Evolutionary conservation across 1,140 invertebrate species (phyloP), one percentile per base, ranked within the genome.

Genomic region (Brachionus manjavacas): DNA sequence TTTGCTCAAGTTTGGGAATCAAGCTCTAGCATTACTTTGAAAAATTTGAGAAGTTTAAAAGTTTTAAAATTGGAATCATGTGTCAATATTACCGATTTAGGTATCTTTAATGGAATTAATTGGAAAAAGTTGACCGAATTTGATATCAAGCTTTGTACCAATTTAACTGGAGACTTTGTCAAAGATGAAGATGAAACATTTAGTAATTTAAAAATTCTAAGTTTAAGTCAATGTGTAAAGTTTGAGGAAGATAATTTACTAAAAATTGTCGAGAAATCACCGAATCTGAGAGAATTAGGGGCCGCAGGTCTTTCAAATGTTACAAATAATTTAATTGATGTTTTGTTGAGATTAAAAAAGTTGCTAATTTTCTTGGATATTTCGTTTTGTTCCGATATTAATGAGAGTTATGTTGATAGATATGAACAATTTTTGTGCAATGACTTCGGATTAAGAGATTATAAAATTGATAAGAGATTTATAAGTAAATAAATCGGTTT

Each of bases 401-500:
- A 68, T 81, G 79, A 81, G 14, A 20, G 7, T 31, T 41, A 16
- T 35, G 79, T 81, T 9, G 79, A 81, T n/a, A 60, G 11, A 60
- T 81, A 81, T 68, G 79, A 81, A 46, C 79, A 81, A 46, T 81
- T 81, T 68, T 66, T 81, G 28, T 39, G 35, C 12, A 81, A 60
- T 81, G 52, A 60, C n/a, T 81, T 31, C 25, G 79, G 79, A 41
- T 39, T 68, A 8, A 68, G 79, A 41, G 79, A 81, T 43, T 81
- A 35, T 68, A 43, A 39, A 20, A 41, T 81, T 4, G 79, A 81
- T 28, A 81, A 81, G 35, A 41, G 79, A 39, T 81, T 81, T 68
- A 81, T 81, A 31, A 81, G 79, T 68, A 81, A 81, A 81, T 81
- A 81, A n/a, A n/a, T n/a, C n/a, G n/a, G n/a, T n/a, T n/a, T n/a